Base-by-base conservation (phyloP, 2,113 vertebrate species). In the Furnarius figulus region DNA sequence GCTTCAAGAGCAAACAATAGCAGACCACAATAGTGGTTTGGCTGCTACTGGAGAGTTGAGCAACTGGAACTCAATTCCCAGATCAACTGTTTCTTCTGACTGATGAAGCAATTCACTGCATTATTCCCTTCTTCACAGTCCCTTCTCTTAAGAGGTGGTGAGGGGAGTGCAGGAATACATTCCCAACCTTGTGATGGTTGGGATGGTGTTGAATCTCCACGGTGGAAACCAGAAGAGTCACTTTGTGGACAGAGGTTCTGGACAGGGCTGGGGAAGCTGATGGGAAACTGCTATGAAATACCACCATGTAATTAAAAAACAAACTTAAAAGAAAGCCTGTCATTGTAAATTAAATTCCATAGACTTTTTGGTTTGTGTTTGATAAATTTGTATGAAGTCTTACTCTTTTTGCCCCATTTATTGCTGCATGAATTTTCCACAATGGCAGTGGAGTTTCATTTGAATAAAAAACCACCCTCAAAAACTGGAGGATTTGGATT, bases 1-100 rank as follows among this genome's bases (percentile, higher is more conserved):
- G 85, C 59, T 67, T 73, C 70, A 35, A 5, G 0, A 85, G 76
- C 47, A 65, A 90, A 84, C 83, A 94, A 71, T 20, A 56, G 72
- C 25, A n/a, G n/a, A n/a, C n/a, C n/a, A n/a, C n/a, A n/a, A n/a
- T 56, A 82, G 72, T 77, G 93, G 65, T 87, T 94, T 91, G 93
- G 82, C 72, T 88, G 33, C 65, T 75, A 61, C 68, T 47, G 4
- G 5, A n/a, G 65, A 49, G 44, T 28, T 92, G 75, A 67, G 76
- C 59, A 77, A 86, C 46, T 68, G 79, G 17, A 86, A 49, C 80
- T 86, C 72, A 56, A 1, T 84, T 94, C 88, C 76, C 93, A 96
- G 90, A 90, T 95, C 2, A 0, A 14, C n/a, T 40, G 0, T 94
- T 93, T 80, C 76, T 83, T 89, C 79, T 68, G 55, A 40, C 55